These are phyloP conservation scores for Sesia bembeciformis DNA, from an alignment of 2,888 invertebrate species.

Conservation along the genomic window DNA sequence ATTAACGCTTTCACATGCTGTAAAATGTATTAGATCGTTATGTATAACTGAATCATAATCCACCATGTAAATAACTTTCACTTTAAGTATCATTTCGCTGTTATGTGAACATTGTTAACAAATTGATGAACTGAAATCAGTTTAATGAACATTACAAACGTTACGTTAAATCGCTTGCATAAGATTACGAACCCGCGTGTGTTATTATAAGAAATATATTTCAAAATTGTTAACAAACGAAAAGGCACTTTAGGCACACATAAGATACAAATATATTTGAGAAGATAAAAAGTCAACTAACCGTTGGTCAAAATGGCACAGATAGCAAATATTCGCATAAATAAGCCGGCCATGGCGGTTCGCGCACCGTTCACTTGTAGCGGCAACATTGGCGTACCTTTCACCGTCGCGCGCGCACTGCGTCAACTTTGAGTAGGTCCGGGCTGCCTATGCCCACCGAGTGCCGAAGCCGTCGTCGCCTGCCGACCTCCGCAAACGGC, in stretches of 20 bases:
- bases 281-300: slow-evolving; percentile 28
- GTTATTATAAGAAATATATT: neutral
- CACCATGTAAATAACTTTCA: slow-evolving; percentile 48
- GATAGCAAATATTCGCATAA: slow-evolving; percentile 51
- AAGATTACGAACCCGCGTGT: slow-evolving; percentile 36
- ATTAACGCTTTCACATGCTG: neutral
- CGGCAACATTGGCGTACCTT: slow-evolving; percentile 53
- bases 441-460: slow-evolving; percentile 17
- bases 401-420: slow-evolving; percentile 68
- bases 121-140: neutral
- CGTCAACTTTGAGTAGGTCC: slow-evolving; percentile 9
- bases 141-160: slow-evolving; percentile 6
- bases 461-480: slow-evolving; percentile 27
- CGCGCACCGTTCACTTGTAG: slow-evolving; percentile 33
- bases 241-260: no score
- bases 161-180: slow-evolving; percentile 63
- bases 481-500: slow-evolving; percentile 50
- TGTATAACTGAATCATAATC: slow-evolving; percentile 6
- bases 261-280: no score
- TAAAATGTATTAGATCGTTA: neutral
- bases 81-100: slow-evolving; percentile 35
- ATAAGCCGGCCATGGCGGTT: slow-evolving; percentile 38
- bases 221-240: no score
- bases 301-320: slow-evolving; percentile 60
- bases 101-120: slow-evolving; percentile 18